phyloP scores from a whole-genome alignment of 1,140 invertebrate genomes.

The Semibalanus balanoides region DNA sequence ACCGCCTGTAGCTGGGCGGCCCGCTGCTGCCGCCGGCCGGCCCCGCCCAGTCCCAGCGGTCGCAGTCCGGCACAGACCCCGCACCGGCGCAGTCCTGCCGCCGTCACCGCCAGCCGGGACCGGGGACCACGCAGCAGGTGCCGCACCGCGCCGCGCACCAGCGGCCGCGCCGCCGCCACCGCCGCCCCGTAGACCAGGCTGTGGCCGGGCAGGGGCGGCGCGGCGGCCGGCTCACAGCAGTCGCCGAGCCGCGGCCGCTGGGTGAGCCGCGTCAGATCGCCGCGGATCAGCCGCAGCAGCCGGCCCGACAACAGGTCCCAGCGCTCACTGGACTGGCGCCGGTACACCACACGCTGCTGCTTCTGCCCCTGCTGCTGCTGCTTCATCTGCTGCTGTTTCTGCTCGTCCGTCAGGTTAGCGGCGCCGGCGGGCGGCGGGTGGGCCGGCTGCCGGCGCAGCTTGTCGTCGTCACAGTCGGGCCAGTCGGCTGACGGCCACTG shows the following conservation, averaged over 20 bases:
- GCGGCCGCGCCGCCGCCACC: too few species aligned
- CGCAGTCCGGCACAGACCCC: not conserved
- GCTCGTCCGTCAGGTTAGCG: not conserved
- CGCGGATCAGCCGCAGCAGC: not conserved
- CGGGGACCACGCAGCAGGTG: too few species aligned
- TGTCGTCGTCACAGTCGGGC: not conserved
- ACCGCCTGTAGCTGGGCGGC: not conserved
- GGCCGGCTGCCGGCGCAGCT: not conserved
- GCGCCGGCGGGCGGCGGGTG: too few species aligned
- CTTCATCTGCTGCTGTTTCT: not conserved
- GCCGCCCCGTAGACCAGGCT: too few species aligned
- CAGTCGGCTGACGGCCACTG: too few species aligned
- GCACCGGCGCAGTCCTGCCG: not conserved
- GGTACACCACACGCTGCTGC: not conserved
- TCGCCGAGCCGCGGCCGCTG: not conserved
- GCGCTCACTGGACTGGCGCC: not conserved
- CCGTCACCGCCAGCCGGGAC: not conserved
- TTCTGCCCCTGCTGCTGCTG: too few species aligned
- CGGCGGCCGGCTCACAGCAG: too few species aligned
- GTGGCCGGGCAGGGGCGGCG: not conserved
- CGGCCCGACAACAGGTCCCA: not conserved
- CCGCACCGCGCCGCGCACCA: not conserved
- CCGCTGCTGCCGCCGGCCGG: too few species aligned
- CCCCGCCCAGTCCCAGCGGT: too few species aligned
- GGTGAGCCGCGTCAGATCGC: not conserved